A percentile compares a stretch with the other conserved stretches of the same genome.
These are phyloP conservation scores for Drosophila cardini DNA, from an alignment of 1,140 invertebrate genomes.

Conservation along the genomic window DNA sequence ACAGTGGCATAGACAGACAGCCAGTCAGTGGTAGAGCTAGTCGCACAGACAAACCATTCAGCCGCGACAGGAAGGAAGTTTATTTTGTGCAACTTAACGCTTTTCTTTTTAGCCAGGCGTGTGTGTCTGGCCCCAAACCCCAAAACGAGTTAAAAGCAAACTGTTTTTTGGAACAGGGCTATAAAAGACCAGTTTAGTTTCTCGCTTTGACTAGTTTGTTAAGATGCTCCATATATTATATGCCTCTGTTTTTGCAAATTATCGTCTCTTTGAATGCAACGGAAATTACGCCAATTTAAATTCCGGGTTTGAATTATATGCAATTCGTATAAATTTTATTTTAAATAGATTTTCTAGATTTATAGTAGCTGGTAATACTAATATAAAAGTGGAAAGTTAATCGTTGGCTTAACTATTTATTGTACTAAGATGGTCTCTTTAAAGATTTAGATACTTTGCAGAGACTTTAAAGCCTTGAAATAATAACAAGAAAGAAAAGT, in stretches of 20 bases:
- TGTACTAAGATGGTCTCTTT: no score
- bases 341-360: not conserved
- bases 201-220: slow-evolving; percentile 8
- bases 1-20: slow-evolving; percentile 3
- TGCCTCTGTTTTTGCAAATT: slow-evolving; percentile 13
- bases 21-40: slow-evolving; percentile 15
- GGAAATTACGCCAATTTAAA: slow-evolving; percentile 6
- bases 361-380: no score
- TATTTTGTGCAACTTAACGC: slow-evolving; percentile 76
- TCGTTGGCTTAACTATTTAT: no score
- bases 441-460: no score
- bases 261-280: slow-evolving; percentile 12
- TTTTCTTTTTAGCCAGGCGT: slow-evolving; percentile 36
- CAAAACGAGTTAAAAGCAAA: slow-evolving; percentile 47
- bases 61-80: slow-evolving; percentile 72
- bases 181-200: slow-evolving; percentile 6
- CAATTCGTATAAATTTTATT: slow-evolving; percentile 1
- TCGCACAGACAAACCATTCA: slow-evolving; percentile 47
- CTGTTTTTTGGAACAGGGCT: slow-evolving; percentile 49
- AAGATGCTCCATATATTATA: slow-evolving; percentile 10
- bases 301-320: slow-evolving; percentile 1
- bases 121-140: slow-evolving; percentile 37
- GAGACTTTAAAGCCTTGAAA: no score
- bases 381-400: no score
- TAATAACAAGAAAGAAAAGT: no score